A percentile compares a stretch with the other conserved stretches of the same genome.
phyloP scores from a whole-genome alignment of 2,888 invertebrate genomes.

The Tethea ocularis region DNA sequence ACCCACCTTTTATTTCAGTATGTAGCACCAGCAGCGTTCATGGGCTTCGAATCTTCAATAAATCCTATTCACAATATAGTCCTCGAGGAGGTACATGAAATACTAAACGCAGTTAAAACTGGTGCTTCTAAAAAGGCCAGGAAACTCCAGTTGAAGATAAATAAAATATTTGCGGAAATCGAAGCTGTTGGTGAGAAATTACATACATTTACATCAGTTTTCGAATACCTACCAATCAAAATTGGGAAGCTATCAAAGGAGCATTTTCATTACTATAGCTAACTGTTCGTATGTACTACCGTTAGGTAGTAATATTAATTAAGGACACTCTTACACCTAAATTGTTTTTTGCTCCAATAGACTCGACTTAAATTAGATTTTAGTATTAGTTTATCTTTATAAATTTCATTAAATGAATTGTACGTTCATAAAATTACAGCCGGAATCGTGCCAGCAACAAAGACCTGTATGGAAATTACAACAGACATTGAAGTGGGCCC shows the following conservation, averaged over 20 bases:
- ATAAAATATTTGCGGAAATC: neutral
- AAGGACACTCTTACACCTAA: too few relatives aligned
- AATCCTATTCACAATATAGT: neutral
- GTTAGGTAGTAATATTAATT: too few relatives aligned
- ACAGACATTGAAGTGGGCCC: conserved; percentile 12
- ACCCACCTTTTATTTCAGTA: neutral
- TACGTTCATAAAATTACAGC: neutral
- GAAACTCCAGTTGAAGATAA: neutral
- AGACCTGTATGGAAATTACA: conserved; percentile 10
- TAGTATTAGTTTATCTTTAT: too few relatives aligned
- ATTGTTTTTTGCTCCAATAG: too few relatives aligned
- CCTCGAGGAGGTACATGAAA: neutral
- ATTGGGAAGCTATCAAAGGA: too few relatives aligned
- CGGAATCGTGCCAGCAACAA: conserved; percentile 6
- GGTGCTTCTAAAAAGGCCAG: neutral
- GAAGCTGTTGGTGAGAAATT: neutral
- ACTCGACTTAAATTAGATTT: too few relatives aligned
- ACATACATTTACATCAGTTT: neutral
- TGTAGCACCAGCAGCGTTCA: neutral
- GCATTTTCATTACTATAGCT: too few relatives aligned
- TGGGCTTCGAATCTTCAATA: conserved; percentile 2
- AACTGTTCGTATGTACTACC: too few relatives aligned
- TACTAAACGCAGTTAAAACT: neutral
- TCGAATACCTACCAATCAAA: too few relatives aligned
- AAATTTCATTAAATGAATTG: too few relatives aligned